These are phyloP conservation scores for Luffia ferchaultella DNA, from an alignment of 2,888 invertebrate genomes.

Conservation along the genomic window DNA sequence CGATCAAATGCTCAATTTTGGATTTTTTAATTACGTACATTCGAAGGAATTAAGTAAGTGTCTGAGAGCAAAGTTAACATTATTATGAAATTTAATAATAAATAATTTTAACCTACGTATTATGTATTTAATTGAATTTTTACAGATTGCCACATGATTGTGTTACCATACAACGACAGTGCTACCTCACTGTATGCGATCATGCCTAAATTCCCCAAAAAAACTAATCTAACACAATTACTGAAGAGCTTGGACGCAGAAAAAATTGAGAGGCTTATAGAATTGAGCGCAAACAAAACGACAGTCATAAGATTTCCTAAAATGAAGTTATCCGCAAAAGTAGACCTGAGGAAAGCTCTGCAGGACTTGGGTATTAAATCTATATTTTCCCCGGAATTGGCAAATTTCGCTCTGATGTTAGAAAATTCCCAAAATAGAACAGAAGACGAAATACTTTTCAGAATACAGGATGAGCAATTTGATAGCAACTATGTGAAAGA, in stretches of 20 bases:
- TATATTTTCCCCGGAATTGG: conserved; percentile 67
- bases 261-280: conserved; percentile 55
- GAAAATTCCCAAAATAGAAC: conserved; percentile 19
- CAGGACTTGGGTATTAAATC: conserved; percentile 66
- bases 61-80: not conserved
- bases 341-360: conserved; percentile 63
- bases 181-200: conserved; percentile 72
- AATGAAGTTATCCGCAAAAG: conserved; percentile 71
- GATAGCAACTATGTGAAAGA: conserved; percentile 21
- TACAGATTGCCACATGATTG: conserved; percentile 69
- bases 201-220: conserved; percentile 60
- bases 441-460: conserved; percentile 28
- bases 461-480: conserved; percentile 19
- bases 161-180: conserved; percentile 75
- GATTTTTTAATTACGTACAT: conserved; percentile 31
- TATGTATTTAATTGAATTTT: conserved; percentile 9
- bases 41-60: conserved; percentile 33
- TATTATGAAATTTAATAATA: not conserved
- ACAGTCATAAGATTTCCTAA: conserved; percentile 73
- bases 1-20: conserved; percentile 72
- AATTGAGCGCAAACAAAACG: conserved; percentile 42
- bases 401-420: conserved; percentile 74
- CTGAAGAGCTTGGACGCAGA: conserved; percentile 51
- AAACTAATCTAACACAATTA: conserved; percentile 46
- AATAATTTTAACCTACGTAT: conserved; percentile 2